phyloP scores from a whole-genome alignment of 2,797 vertebrate species.

The Novumbra hubbsi region DNA sequence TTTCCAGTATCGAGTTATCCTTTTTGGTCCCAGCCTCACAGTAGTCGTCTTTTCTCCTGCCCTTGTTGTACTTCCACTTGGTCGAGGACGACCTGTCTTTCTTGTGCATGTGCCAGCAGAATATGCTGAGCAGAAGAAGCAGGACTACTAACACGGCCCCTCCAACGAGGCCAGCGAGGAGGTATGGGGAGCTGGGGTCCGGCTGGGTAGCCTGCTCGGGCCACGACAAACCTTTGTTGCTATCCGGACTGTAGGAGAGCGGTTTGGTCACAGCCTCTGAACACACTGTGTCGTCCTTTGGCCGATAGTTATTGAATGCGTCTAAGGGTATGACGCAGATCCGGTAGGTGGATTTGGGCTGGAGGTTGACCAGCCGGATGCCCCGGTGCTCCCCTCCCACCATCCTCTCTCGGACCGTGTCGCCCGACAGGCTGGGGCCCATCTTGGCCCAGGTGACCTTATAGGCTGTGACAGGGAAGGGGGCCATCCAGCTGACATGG shows the following conservation, averaged over 20 bases:
- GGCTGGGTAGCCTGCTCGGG: constrained; percentile 87
- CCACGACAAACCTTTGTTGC: constrained; percentile 78
- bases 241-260: constrained; percentile 72
- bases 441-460: constrained; percentile 93
- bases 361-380: constrained; percentile 80
- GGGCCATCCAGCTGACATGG: constrained; percentile 86
- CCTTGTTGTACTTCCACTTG: constrained; percentile 94
- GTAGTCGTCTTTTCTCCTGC: constrained; percentile 92
- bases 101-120: constrained; percentile 93
- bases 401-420: constrained; percentile 85
- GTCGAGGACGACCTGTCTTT: constrained; percentile 84
- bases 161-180: constrained; percentile 86
- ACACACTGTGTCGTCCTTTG: constrained; percentile 84
- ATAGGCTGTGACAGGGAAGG: constrained; percentile 84
- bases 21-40: constrained; percentile 95
- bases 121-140: constrained; percentile 77
- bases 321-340: constrained; percentile 92
- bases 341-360: constrained; percentile 87
- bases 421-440: constrained; percentile 87
- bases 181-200: constrained; percentile 83
- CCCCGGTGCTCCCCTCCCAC: constrained; percentile 85
- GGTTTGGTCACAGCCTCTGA: constrained; percentile 85
- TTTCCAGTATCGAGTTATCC: constrained; percentile 96
- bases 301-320: constrained; percentile 84
- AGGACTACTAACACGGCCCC: constrained; percentile 88